Evolutionary conservation across 2,113 vertebrate genomes (phyloP).

Genomic region (Cryptotis parvus): DNA sequence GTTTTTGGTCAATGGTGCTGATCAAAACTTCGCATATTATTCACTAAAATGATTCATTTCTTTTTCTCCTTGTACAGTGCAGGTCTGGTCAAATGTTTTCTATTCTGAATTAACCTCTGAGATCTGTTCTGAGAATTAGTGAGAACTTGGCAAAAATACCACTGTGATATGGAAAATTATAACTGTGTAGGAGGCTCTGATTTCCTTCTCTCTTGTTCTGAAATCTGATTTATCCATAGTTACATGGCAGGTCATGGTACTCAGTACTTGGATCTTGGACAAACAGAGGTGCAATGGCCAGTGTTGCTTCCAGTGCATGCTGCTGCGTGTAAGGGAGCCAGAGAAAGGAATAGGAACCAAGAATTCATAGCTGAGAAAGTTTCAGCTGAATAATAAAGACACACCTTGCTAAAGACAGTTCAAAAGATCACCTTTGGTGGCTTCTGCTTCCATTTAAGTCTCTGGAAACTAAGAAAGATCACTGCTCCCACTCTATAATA

Average conservation of each 20-base stretch:
- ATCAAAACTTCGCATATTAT: background rate
- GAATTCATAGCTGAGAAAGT: too few relatives aligned
- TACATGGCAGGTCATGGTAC: background rate
- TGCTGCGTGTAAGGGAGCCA: too few relatives aligned
- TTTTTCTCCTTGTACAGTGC: background rate
- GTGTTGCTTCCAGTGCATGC: too few relatives aligned
- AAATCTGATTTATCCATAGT: background rate
- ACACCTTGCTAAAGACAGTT: too few relatives aligned
- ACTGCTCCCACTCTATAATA: fast-evolving
- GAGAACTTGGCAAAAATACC: background rate
- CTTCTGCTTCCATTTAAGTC: background rate
- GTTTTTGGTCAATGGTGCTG: background rate
- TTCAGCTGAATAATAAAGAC: too few relatives aligned
- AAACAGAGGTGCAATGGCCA: too few relatives aligned
- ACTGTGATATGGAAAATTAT: background rate
- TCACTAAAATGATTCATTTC: background rate
- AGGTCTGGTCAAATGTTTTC: background rate
- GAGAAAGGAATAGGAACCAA: too few relatives aligned
- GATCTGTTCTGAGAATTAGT: background rate
- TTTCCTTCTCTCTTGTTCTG: fast-evolving
- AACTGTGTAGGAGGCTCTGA: background rate
- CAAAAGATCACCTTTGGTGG: background rate
- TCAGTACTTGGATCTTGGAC: background rate
- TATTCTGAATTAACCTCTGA: too few relatives aligned
- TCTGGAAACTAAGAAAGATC: background rate